Percentiles rank a stretch among this genome's conserved stretches.
Evolutionary conservation across 1,140 invertebrate species (phyloP).

Genomic region (Temnothorax curvispinosus): DNA sequence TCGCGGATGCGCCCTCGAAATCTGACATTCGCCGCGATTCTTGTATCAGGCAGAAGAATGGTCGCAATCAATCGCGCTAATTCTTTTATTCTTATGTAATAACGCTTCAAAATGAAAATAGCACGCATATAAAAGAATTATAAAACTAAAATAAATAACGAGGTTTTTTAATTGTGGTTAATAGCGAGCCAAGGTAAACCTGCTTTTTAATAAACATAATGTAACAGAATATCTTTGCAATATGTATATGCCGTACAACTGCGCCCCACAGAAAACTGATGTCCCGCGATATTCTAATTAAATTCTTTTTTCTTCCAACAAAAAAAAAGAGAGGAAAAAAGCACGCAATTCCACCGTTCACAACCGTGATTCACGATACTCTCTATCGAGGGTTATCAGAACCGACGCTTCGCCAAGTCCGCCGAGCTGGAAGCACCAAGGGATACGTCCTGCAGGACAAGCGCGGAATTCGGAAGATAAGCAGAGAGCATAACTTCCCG

Average conservation of each 20-base stretch:
- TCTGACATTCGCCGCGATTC: slow-evolving; percentile 13
- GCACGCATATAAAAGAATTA: background rate
- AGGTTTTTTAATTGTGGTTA: background rate
- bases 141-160: background rate
- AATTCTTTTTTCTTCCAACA: background rate
- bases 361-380: slow-evolving; percentile 44
- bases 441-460: slow-evolving; percentile 75
- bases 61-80: background rate
- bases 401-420: slow-evolving; percentile 62
- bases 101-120: background rate
- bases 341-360: background rate
- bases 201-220: background rate
- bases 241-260: background rate
- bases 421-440: slow-evolving; percentile 70
- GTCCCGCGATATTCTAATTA: background rate
- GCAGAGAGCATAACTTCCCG: slow-evolving; percentile 81
- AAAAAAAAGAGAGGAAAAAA: background rate
- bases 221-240: background rate
- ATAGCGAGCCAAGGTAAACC: background rate
- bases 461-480: slow-evolving; percentile 82
- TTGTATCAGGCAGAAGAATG: background rate
- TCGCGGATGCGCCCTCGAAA: slow-evolving; percentile 27
- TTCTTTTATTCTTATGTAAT: background rate
- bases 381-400: slow-evolving; percentile 46
- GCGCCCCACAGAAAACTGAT: background rate